phyloP scores from a whole-genome alignment of 1,140 invertebrate genomes.

The Matsumurasca onukii region DNA sequence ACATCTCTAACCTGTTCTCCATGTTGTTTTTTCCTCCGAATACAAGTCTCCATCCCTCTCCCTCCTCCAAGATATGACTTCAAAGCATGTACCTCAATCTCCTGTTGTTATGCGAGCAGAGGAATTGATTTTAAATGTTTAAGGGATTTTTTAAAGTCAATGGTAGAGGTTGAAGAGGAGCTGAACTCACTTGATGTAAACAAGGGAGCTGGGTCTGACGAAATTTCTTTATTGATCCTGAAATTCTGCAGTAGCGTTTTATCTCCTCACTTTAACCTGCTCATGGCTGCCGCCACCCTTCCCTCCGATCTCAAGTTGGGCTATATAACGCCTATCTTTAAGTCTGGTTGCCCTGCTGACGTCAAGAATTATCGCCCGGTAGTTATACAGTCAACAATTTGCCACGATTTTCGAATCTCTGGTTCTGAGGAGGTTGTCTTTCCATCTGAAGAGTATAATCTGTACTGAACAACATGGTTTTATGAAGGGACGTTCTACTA shows the following conservation, averaged over 20 bases:
- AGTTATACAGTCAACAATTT: neutral
- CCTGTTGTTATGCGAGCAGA: neutral
- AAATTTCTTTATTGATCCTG: neutral
- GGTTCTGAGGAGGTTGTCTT: too few species aligned
- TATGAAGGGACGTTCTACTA: neutral
- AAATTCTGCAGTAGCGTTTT: slow-evolving; percentile 6
- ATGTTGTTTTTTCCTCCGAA: neutral
- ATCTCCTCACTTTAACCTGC: neutral
- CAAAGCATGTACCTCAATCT: slow-evolving; percentile 11
- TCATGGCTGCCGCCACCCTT: neutral
- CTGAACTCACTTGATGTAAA: neutral
- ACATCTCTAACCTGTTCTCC: neutral
- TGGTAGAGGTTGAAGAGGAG: neutral
- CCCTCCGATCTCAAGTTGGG: slow-evolving; percentile 9
- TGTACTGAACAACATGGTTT: slow-evolving; percentile 19
- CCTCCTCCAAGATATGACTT: slow-evolving; percentile 1
- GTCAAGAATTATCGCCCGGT: slow-evolving; percentile 11
- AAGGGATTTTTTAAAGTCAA: too few species aligned
- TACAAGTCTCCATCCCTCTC: slow-evolving; percentile 5
- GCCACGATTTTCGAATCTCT: slow-evolving; percentile 2
- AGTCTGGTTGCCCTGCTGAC: slow-evolving; percentile 2
- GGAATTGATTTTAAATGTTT: too few species aligned
- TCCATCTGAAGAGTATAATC: slow-evolving; percentile 17
- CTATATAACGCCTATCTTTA: slow-evolving; percentile 3
- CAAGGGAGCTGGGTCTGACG: neutral